phyloP scores from a whole-genome alignment of 2,888 invertebrate species.

The Acleris literana region DNA sequence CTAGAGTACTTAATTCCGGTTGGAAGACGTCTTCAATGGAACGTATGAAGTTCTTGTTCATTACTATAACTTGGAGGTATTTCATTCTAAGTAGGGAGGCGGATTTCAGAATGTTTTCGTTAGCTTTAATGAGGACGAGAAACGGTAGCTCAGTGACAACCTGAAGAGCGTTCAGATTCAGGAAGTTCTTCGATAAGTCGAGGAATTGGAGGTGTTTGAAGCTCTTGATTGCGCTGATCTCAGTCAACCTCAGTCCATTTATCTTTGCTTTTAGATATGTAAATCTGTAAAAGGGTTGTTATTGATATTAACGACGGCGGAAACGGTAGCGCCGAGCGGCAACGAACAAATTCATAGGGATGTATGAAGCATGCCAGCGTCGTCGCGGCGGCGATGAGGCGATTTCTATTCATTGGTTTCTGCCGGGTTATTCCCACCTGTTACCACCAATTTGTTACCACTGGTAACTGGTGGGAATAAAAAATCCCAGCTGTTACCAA shows the following conservation, averaged over 20 bases:
- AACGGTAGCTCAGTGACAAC: slow-evolving; percentile 78
- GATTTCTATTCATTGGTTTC: too few relatives aligned
- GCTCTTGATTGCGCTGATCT: slow-evolving; percentile 73
- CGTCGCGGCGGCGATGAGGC: too few relatives aligned
- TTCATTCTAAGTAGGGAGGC: slow-evolving; percentile 77
- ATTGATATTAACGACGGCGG: not conserved
- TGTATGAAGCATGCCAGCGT: too few relatives aligned
- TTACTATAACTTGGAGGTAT: slow-evolving; percentile 84
- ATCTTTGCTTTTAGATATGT: slow-evolving; percentile 83
- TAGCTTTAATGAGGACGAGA: slow-evolving; percentile 82
- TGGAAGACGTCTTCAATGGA: slow-evolving; percentile 80
- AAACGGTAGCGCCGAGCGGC: too few relatives aligned
- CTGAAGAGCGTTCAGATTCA: slow-evolving; percentile 75
- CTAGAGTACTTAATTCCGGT: slow-evolving; percentile 80
- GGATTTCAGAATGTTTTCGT: slow-evolving; percentile 78
- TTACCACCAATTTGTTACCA: too few relatives aligned
- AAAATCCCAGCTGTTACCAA: too few relatives aligned
- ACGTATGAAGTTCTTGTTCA: slow-evolving; percentile 80
- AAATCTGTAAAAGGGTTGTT: slow-evolving; percentile 63
- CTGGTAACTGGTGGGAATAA: too few relatives aligned
- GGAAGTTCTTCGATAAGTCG: slow-evolving; percentile 81
- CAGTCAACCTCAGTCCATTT: slow-evolving; percentile 76
- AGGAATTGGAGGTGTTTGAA: slow-evolving; percentile 84
- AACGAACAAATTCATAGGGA: too few relatives aligned
- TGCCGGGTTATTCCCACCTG: too few relatives aligned